Evolutionary conservation across 2,797 vertebrate genomes (phyloP).

Genomic region (Linurgus olivaceus): DNA sequence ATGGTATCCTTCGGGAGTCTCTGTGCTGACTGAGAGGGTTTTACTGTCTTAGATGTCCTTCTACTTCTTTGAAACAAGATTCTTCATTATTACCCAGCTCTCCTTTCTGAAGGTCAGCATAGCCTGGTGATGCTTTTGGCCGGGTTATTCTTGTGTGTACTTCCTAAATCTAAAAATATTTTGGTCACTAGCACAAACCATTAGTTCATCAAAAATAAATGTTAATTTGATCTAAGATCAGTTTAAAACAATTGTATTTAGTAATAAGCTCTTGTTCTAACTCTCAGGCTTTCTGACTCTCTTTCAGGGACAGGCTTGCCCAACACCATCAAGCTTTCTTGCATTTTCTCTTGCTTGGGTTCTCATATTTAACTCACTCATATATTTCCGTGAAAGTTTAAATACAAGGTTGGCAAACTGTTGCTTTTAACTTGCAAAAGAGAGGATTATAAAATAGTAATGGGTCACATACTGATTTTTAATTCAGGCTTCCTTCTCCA

Average conservation of each 20-base stretch:
- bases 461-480: neutral
- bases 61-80: neutral
- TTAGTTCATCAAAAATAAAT: neutral
- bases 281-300: neutral
- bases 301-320: neutral
- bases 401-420: neutral
- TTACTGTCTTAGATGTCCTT: neutral
- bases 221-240: neutral
- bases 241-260: neutral
- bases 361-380: neutral
- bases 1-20: neutral
- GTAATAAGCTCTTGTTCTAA: neutral
- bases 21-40: neutral
- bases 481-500: neutral
- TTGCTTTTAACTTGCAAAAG: neutral
- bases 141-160: neutral
- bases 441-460: neutral
- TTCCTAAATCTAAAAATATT: neutral
- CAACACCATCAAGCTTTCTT: neutral
- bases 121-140: neutral
- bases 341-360: neutral
- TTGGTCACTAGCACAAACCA: neutral
- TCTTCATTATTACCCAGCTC: neutral
- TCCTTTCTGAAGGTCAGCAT: neutral
- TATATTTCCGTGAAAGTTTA: neutral